Base-by-base conservation (phyloP, 2,797 vertebrate genomes). In the Rhynchonycteris naso region DNA sequence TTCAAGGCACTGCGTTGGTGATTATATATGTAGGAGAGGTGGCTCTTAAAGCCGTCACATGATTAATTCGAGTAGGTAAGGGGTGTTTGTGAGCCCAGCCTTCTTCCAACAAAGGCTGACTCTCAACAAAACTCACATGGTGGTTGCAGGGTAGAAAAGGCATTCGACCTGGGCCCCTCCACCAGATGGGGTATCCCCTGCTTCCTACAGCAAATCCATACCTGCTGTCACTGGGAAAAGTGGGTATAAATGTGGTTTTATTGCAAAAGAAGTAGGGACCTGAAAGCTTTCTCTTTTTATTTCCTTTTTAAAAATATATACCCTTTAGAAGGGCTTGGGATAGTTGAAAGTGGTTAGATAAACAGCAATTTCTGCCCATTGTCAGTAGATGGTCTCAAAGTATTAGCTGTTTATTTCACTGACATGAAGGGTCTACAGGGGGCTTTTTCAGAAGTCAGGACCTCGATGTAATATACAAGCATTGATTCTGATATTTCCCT, bases 401-500 rank as follows among this genome's bases (percentile, higher is more conserved):
- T 96, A 97, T 98, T 98, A 98, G 97, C 98, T 97, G 97, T 98
- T 98, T 98, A 96, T 98, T 98, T 98, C 92, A 59, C 97, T 98
- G 98, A 98, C 95, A 75, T 97, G 98, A 98, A 98, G 97, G 96
- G 98, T 97, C 98, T 98, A 54, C 66, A 96, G 97, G 98, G 98
- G 98, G 97, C 95, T 97, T 97, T 98, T 98, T 96, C 97, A 97
- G 92, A 97, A 98, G 97, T 98, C 98, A 98, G 96, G 98, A 98
- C 98, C 97, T 97, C 94, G 96, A 94, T 98, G 98, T 98, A 97
- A 98, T 98, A 98, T 98, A 98, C 98, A 98, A 98, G 98, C 98
- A 98, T 96, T 97, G 98, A 98, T 98, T 98, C 98, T 98, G 98
- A 98, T 98, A 98, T 98, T 98, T 98, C 98, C 98, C 98, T 98